These are phyloP conservation scores for Archaeoteleia sp. DNA, from an alignment of 2,888 invertebrate genomes.

Conservation along the genomic window DNA sequence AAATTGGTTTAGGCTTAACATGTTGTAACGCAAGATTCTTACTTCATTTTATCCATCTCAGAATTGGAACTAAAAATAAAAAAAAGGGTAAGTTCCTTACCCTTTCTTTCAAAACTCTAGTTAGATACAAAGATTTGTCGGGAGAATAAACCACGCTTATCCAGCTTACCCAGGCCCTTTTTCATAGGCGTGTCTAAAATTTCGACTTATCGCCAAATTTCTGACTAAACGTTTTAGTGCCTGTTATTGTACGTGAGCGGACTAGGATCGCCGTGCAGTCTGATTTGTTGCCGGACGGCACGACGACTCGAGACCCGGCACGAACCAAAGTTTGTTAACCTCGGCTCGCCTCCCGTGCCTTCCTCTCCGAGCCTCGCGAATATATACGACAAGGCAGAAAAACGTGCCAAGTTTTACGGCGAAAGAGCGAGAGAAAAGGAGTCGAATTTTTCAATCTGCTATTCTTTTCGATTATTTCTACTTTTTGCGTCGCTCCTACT, in stretches of 20 bases:
- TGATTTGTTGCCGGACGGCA: conserved; percentile 50
- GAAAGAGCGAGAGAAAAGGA: conserved; percentile 12
- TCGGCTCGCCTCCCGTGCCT: conserved; percentile 44
- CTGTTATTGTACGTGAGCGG: conserved; percentile 50
- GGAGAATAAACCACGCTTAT: conserved; percentile 20
- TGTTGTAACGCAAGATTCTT: too few relatives aligned
- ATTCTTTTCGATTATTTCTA: conserved; percentile 7
- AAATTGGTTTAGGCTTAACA: too few relatives aligned
- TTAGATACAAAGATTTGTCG: conserved; percentile 16
- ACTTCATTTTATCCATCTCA: too few relatives aligned
- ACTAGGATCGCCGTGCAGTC: conserved; percentile 46
- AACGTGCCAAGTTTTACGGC: conserved; percentile 45
- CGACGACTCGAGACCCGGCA: conserved; percentile 48
- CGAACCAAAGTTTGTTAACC: conserved; percentile 55
- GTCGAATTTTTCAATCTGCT: conserved; percentile 45
- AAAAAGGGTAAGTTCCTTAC: too few relatives aligned
- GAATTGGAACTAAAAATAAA: too few relatives aligned
- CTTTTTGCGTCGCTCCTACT: conserved; percentile 18
- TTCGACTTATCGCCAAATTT: conserved; percentile 44
- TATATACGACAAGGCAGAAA: conserved; percentile 39
- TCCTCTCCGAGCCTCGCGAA: conserved; percentile 33
- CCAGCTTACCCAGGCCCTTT: conserved; percentile 10
- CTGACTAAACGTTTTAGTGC: conserved; percentile 51
- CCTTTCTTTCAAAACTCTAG: too few relatives aligned
- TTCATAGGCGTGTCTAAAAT: conserved; percentile 42